Conservation (phyloP, 2,797 vertebrate genomes). For the Hozukius guyotensis region DNA sequence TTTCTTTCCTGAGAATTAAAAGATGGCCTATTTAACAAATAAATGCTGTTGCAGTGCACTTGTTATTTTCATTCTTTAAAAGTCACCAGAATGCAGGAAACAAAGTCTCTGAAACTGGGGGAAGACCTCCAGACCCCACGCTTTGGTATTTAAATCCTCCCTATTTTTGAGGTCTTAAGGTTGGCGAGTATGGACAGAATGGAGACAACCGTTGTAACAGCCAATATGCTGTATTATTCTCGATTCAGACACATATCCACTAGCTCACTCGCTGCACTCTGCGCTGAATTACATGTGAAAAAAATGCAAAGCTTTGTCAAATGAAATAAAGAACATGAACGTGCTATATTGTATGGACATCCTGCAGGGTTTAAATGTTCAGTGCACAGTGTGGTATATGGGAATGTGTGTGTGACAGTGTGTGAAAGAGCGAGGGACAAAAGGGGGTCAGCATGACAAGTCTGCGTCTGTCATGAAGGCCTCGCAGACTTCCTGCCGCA, state of each 20-base stretch:
- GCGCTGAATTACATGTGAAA: not conserved
- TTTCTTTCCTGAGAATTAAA: too few relatives aligned
- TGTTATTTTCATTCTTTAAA: too few relatives aligned
- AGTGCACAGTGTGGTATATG: slow-evolving; percentile 14
- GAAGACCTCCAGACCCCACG: too few relatives aligned
- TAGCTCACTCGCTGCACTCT: not conserved
- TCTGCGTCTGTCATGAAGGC: slow-evolving; percentile 49
- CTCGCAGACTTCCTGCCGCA: slow-evolving; percentile 69
- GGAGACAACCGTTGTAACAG: not conserved
- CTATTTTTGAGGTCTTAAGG: too few relatives aligned
- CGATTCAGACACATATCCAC: not conserved
- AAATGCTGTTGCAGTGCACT: too few relatives aligned
- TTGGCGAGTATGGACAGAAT: not conserved
- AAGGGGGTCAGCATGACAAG: slow-evolving; percentile 61
- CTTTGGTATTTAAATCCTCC: too few relatives aligned
- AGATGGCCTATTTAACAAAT: too few relatives aligned
- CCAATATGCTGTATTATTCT: not conserved
- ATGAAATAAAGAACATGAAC: not conserved
- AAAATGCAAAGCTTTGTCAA: not conserved
- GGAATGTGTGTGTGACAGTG: slow-evolving; percentile 5
- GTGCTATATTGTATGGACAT: not conserved
- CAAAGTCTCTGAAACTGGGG: too few relatives aligned
- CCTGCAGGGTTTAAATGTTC: not conserved
- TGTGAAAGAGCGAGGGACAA: slow-evolving; percentile 19
- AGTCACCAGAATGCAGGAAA: too few relatives aligned